These are phyloP conservation scores for Chydorus sphaericus DNA, from an alignment of 2,888 invertebrate species.

Conservation along the genomic window DNA sequence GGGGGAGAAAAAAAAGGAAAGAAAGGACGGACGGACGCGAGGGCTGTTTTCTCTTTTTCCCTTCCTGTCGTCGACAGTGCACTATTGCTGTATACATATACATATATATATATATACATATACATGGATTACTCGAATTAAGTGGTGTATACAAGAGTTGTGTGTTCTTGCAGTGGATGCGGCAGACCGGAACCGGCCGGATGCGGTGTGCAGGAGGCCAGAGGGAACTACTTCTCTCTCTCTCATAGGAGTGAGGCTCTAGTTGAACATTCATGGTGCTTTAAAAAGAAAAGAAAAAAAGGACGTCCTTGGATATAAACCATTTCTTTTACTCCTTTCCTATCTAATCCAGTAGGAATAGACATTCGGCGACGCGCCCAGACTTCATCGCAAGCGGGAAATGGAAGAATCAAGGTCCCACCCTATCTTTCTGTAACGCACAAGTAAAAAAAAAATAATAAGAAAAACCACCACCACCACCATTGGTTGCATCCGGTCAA, in stretches of 20 bases:
- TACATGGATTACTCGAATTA: not conserved
- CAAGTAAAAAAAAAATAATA: too few species aligned
- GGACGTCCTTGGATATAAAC: not conserved
- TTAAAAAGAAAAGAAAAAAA: not conserved
- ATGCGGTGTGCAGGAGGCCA: not conserved
- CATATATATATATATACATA: too few species aligned
- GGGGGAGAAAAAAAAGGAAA: not conserved
- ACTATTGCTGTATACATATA: too few species aligned
- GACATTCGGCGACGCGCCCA: too few species aligned
- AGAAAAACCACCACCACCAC: not conserved
- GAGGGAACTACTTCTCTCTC: not conserved
- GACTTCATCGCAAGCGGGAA: too few species aligned
- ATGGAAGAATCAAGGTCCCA: too few species aligned
- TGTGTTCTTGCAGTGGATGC: not conserved
- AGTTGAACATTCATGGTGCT: too few species aligned
- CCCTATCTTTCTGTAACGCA: too few species aligned
- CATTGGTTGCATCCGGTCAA: not conserved
- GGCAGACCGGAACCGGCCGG: constrained; percentile 1
- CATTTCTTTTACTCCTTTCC: not conserved
- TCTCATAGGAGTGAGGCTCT: too few species aligned
- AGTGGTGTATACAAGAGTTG: not conserved
- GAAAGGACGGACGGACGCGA: not conserved
- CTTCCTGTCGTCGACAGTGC: not conserved
- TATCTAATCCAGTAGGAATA: not conserved
- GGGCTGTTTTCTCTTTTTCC: not conserved